Percentiles rank a stretch among this genome's conserved stretches.
phyloP scores from a whole-genome alignment of 2,113 vertebrate species.

The Periophthalmodon schlosseri region DNA sequence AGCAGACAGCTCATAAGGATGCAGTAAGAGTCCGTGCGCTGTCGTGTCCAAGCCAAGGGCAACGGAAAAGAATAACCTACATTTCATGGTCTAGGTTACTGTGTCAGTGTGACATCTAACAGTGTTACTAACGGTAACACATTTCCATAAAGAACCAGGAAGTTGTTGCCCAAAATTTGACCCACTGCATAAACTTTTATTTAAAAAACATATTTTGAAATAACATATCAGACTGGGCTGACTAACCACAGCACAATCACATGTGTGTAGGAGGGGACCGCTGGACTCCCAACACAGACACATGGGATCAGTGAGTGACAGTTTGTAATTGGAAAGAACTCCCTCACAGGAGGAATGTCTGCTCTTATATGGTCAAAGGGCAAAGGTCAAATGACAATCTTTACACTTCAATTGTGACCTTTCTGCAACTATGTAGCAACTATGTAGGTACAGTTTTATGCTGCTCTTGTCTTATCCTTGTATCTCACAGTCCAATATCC shows the following conservation, averaged over 20 bases:
- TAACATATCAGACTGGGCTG: slow-evolving; percentile 38
- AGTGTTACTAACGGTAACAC: background rate
- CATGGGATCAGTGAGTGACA: slow-evolving; percentile 35
- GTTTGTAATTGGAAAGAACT: slow-evolving; percentile 39
- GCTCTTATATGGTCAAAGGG: slow-evolving; percentile 26
- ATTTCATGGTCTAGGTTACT: slow-evolving; percentile 67
- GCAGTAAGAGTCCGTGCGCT: slow-evolving; percentile 22
- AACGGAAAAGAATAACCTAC: slow-evolving; percentile 43
- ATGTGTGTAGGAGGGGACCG: slow-evolving; percentile 56
- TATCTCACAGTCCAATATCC: background rate
- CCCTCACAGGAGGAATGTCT: slow-evolving; percentile 23
- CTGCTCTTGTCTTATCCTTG: slow-evolving; percentile 2
- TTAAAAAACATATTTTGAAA: slow-evolving; percentile 47
- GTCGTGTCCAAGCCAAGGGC: slow-evolving; percentile 21
- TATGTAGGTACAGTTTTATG: background rate
- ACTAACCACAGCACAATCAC: slow-evolving; percentile 55
- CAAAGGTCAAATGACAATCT: slow-evolving; percentile 40
- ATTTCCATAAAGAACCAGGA: background rate
- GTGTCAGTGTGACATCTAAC: slow-evolving; percentile 54
- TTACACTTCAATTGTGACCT: slow-evolving; percentile 17
- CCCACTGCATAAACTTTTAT: background rate
- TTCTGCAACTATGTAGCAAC: background rate
- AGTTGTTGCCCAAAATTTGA: background rate
- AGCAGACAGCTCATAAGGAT: slow-evolving; percentile 2
- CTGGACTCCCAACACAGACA: slow-evolving; percentile 24